Conservation (phyloP, 2,113 vertebrate genomes). For the Rhinoderma darwinii region DNA sequence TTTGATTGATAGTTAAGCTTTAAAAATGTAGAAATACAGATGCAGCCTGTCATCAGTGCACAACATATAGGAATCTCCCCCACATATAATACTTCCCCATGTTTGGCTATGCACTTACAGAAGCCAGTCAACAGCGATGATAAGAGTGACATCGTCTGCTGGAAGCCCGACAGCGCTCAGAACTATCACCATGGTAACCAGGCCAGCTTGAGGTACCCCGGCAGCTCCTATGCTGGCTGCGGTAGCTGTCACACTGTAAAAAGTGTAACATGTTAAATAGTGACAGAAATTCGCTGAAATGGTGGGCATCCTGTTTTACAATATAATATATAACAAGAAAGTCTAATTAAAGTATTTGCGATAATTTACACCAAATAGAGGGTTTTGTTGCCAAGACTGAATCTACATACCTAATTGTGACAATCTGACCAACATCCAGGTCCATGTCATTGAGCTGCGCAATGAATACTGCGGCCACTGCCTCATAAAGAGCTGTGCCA, state of each 20-base stretch:
- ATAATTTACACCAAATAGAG: too few species aligned
- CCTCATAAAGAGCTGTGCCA: slow-evolving; percentile 94
- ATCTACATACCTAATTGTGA: slow-evolving; percentile 88
- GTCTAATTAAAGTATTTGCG: too few species aligned
- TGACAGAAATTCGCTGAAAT: slow-evolving; percentile 42
- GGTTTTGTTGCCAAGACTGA: background rate
- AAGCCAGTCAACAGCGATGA: slow-evolving; percentile 97
- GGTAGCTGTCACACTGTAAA: slow-evolving; percentile 88
- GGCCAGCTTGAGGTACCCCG: slow-evolving; percentile 92
- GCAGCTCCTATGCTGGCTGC: slow-evolving; percentile 96
- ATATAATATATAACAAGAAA: too few species aligned
- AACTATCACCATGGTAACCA: slow-evolving; percentile 99
- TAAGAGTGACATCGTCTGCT: slow-evolving; percentile 91
- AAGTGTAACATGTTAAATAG: slow-evolving; percentile 61
- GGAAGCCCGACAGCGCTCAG: slow-evolving; percentile 93
- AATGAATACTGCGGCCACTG: slow-evolving; percentile 95
- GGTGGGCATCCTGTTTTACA: too few species aligned
- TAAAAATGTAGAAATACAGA: background rate
- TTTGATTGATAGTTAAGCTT: background rate
- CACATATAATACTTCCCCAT: background rate
- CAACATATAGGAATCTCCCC: background rate
- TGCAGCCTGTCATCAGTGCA: background rate
- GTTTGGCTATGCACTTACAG: slow-evolving; percentile 79
- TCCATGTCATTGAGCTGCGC: slow-evolving; percentile 89
- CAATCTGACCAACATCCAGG: slow-evolving; percentile 87